Conservation (phyloP, 2,888 invertebrate genomes). For the Eristalis tenax region DNA sequence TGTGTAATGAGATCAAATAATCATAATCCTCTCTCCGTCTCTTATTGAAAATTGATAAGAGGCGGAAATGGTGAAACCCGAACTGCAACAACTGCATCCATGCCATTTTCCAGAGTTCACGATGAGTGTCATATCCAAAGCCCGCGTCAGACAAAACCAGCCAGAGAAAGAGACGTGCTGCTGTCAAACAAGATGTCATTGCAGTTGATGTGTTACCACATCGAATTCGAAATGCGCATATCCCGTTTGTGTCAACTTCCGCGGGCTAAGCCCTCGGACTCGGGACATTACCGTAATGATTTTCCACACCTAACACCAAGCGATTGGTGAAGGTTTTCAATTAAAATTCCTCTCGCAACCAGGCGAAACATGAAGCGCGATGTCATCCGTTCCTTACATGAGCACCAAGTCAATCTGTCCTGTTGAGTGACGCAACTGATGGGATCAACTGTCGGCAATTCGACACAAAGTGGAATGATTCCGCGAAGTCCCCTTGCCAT, state of each 20-base stretch:
- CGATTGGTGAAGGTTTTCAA: slow-evolving; percentile 50
- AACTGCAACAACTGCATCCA: not conserved
- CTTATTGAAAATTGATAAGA: no score
- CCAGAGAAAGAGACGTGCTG: not conserved
- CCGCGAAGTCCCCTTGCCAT: slow-evolving; percentile 25
- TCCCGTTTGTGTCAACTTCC: not conserved
- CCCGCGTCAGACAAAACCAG: not conserved
- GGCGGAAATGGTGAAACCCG: not conserved
- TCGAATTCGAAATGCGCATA: not conserved
- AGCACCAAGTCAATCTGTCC: slow-evolving; percentile 40
- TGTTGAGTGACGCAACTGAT: slow-evolving; percentile 59
- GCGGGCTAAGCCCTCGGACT: not conserved
- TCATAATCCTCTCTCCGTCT: no score
- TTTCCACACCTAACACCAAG: slow-evolving; percentile 52
- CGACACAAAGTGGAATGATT: slow-evolving; percentile 50
- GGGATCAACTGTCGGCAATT: slow-evolving; percentile 57
- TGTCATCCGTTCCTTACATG: slow-evolving; percentile 49
- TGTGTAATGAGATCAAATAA: no score
- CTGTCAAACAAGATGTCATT: not conserved
- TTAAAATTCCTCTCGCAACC: slow-evolving; percentile 60
- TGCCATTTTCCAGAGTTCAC: not conserved
- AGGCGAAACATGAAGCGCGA: slow-evolving; percentile 53
- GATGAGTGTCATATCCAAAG: not conserved
- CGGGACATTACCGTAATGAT: slow-evolving; percentile 33
- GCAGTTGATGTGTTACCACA: not conserved